Evolutionary conservation across 2,888 invertebrate species (phyloP).

Genomic region (Sesamia inferens): DNA sequence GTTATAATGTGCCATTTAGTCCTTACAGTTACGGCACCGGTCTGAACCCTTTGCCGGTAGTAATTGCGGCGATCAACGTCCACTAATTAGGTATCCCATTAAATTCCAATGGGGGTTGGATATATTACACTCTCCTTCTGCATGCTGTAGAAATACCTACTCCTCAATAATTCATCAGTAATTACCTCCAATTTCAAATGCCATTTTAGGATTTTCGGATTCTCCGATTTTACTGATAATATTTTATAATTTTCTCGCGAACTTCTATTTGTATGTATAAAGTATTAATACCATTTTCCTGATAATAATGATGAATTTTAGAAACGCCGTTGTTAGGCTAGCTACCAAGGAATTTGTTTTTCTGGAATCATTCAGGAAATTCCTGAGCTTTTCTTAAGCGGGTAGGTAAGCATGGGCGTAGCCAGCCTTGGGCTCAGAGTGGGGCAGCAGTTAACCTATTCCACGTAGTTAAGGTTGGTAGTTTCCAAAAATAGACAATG

Average conservation of each 20-base stretch:
- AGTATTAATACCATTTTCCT: constrained; percentile 45
- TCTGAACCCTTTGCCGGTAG: constrained; percentile 46
- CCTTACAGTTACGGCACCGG: constrained; percentile 35
- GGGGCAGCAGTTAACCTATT: too few species aligned
- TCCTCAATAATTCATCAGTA: constrained; percentile 65
- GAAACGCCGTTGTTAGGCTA: constrained; percentile 23
- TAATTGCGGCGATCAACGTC: constrained; percentile 64
- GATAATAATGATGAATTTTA: constrained; percentile 35
- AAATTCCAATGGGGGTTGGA: constrained; percentile 50
- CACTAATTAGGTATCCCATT: constrained; percentile 63
- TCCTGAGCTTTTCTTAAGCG: neutral
- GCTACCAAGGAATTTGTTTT: constrained; percentile 19
- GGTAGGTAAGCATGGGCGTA: too few species aligned
- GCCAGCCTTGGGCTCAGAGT: too few species aligned
- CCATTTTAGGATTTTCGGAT: constrained; percentile 62
- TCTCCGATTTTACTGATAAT: constrained; percentile 27
- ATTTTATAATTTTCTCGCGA: constrained; percentile 53
- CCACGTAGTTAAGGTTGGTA: too few species aligned
- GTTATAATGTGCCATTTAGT: constrained; percentile 39
- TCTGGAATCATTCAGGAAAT: neutral
- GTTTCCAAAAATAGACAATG: neutral
- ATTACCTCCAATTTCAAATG: constrained; percentile 66
- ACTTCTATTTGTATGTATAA: constrained; percentile 46
- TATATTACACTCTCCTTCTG: constrained; percentile 38
- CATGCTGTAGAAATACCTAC: constrained; percentile 37